Conservation (phyloP, 2,113 vertebrate species). For the Hippocampus guttulatus region DNA sequence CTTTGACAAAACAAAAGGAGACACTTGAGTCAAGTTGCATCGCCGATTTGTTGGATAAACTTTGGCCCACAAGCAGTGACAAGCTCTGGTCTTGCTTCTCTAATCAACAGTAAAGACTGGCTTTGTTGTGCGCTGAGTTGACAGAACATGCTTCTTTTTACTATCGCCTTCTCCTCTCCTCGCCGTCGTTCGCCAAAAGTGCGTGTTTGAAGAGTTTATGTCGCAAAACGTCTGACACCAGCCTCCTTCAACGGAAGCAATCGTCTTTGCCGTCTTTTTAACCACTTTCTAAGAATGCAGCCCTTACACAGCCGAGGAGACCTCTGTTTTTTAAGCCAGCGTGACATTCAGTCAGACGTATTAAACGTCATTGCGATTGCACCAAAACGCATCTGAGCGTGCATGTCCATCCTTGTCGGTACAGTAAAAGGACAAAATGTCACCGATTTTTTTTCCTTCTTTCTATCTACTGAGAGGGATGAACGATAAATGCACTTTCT, state of each 20-base stretch:
- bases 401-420: slow-evolving; percentile 27
- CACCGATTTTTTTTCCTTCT: slow-evolving; percentile 22
- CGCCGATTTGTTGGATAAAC: slow-evolving; percentile 38
- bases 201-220: background rate
- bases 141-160: slow-evolving; percentile 35
- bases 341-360: slow-evolving; percentile 8
- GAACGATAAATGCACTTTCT: slow-evolving; percentile 2
- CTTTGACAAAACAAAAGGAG: slow-evolving; percentile 28
- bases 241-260: background rate
- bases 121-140: slow-evolving; percentile 40
- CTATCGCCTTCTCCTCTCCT: slow-evolving; percentile 42
- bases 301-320: background rate
- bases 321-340: slow-evolving; percentile 15
- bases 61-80: slow-evolving; percentile 50
- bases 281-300: slow-evolving; percentile 18
- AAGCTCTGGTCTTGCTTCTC: slow-evolving; percentile 40
- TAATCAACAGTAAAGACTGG: slow-evolving; percentile 47
- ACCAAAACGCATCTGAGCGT: slow-evolving; percentile 14
- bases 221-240: background rate
- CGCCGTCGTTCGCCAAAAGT: slow-evolving; percentile 20
- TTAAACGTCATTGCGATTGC: background rate
- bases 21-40: slow-evolving; percentile 48
- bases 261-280: background rate
- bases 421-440: slow-evolving; percentile 27
- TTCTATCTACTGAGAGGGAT: slow-evolving; percentile 25